Evolutionary conservation across 2,113 vertebrate genomes (phyloP), one percentile per base, ranked within the genome.

Genomic region (Prionailurus viverrinus): DNA sequence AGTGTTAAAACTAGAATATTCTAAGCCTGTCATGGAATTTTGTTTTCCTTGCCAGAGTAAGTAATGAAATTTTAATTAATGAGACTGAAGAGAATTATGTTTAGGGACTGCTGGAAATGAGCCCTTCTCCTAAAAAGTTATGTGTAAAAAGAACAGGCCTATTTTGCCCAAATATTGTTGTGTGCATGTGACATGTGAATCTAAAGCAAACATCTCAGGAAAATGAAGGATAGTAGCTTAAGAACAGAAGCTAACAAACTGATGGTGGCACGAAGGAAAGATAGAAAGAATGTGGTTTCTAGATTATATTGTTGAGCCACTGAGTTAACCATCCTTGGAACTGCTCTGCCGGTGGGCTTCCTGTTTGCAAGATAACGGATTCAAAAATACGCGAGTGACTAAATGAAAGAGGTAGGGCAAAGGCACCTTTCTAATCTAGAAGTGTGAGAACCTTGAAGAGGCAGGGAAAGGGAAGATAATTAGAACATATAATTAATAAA

Each of bases 1-100:
- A 92, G 83, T 92, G 36, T 81, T 87, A 53, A 19, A 92, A 89
- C 12, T 93, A 79, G 80, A 86, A 63, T 84, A 84, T 65, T 92
- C 73, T 86, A 81, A 82, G 25, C 33, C 5, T 71, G 66, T 68
- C 33, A 79, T 36, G 27, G 18, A 91, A 83, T 18, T 97, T 5
- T 65, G 39, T 68, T 97, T 94, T 87, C 48, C 31, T 97, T 92
- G 29, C 6, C 55, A 33, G 11, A 61, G 65, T 11, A 92, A 91
- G 10, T 73, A 86, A 68, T 89, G 23, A 86, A 85, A 73, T 78
- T 79, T 93, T 92, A 92, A 82, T 15, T 74, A 88, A 39, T 41
- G 14, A 94, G 29, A 63, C 33, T 71, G 53, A 85, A 23, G 13
- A 65, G 7, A 96, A 97, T 84, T 94, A 68, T 31, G 21, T 53